Base-by-base conservation (phyloP, 2,113 vertebrate genomes). In the Sebastes fasciatus region DNA sequence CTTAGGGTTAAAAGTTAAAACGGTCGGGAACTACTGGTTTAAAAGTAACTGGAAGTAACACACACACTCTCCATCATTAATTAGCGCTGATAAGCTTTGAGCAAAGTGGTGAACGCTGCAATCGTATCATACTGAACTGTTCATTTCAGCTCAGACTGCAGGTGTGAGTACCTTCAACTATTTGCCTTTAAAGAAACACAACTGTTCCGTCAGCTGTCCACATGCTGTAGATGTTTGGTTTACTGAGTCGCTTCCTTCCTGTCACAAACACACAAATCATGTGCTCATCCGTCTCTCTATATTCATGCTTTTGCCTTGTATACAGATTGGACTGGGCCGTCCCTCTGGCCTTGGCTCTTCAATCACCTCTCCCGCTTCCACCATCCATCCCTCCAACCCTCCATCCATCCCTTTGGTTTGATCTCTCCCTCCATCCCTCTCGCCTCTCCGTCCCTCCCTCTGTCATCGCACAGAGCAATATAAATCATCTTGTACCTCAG, bases 261-360 rank as follows among this genome's bases (percentile, higher is more conserved):
- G 42, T 54, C 42, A 48, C 61, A 1, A 4, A 0, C 19, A 61
- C 78, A 90, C 74, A 88, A 78, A 84, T 86, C 72, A 80, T 11
- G 17, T 2, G 16, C 63, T 64, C 83, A 52, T 67, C 64, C 74
- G 0, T 77, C 73, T 66, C 64, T 84, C 48, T 75, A 19, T 64
- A 74, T 79, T 82, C 80, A 55, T 60, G 79, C 61, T 61, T 72
- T 55, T 57, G 66, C 62, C 72, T 65, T 64, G 70, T 80, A 4
- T 74, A 70, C 67, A 74, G 91, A 87, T 86, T 79, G 74, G 75
- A 73, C 78, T 45, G 84, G 76, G 69, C 52, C 14, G 51, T 83
- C 66, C 51, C 68, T n/a, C 63, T 23, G 84, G 82, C 88, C 84
- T 86, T 80, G 88, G 86, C 87, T 91, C 85, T 67, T 89, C 85